phyloP scores from a whole-genome alignment of 1,140 invertebrate genomes.

The Temnothorax curvispinosus region DNA sequence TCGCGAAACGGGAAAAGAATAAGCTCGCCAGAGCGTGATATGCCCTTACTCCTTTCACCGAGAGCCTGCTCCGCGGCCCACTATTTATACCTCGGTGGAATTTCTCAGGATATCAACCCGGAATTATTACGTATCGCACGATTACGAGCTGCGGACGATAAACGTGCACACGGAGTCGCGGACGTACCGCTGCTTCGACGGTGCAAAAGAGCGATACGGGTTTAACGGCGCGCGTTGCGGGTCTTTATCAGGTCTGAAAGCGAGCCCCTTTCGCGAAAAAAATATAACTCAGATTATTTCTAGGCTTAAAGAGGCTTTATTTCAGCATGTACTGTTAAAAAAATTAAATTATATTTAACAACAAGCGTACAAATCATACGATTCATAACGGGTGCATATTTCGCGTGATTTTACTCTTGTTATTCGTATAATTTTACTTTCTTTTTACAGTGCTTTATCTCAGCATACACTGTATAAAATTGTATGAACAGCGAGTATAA shows the following conservation, averaged over 20 bases:
- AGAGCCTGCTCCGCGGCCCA: not conserved
- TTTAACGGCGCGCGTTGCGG: slow-evolving; percentile 5
- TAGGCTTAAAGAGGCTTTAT: not conserved
- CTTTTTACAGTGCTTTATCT: not conserved
- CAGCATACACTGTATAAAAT: not conserved
- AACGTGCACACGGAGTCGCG: slow-evolving; percentile 28
- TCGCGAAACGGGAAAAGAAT: not conserved
- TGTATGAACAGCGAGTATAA: not conserved
- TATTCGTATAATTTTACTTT: not conserved
- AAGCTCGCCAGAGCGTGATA: slow-evolving; percentile 28
- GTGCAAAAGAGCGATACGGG: slow-evolving; percentile 8
- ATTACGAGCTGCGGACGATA: slow-evolving; percentile 48
- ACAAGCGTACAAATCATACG: not conserved
- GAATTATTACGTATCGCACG: slow-evolving; percentile 12
- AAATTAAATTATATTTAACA: not conserved
- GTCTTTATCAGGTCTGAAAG: not conserved
- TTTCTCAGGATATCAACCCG: slow-evolving; percentile 56
- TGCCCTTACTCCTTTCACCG: slow-evolving; percentile 31
- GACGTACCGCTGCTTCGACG: not conserved
- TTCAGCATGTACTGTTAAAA: not conserved
- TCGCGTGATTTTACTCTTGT: not conserved
- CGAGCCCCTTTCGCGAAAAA: not conserved
- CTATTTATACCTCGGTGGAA: slow-evolving; percentile 47
- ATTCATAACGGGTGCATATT: not conserved
- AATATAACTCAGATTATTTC: not conserved